A percentile compares a stretch with the other conserved stretches of the same genome.
Evolutionary conservation across 2,797 vertebrate genomes (phyloP).

Genomic region (Galago senegalensis): DNA sequence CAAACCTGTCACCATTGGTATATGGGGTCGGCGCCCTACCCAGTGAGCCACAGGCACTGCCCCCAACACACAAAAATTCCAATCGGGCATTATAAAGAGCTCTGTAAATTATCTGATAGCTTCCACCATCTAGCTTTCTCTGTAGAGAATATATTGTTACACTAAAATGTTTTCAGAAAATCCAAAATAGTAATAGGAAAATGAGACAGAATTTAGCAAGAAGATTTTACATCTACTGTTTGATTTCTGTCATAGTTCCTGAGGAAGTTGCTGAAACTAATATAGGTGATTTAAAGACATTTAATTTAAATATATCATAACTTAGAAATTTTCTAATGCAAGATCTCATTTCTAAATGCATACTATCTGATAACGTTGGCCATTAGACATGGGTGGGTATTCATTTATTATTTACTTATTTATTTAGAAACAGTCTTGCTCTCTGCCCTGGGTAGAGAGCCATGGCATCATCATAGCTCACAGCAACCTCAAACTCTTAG

Average conservation of each 20-base stretch:
- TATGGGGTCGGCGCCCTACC: too few species aligned
- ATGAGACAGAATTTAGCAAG: neutral
- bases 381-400: neutral
- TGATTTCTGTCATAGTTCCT: neutral
- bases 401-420: too few species aligned
- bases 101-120: neutral
- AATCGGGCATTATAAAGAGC: neutral
- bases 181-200: slow-evolving; percentile 24
- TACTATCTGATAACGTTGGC: neutral
- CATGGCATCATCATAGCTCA: too few species aligned
- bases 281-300: neutral
- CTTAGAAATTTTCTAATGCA: slow-evolving; percentile 12
- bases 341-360: neutral
- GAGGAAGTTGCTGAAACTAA: neutral
- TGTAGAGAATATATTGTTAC: neutral
- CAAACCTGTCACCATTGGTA: too few species aligned
- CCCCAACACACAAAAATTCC: neutral
- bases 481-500: too few species aligned
- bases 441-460: too few species aligned
- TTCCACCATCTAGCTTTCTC: neutral
- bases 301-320: neutral
- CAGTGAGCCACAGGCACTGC: too few species aligned
- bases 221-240: neutral
- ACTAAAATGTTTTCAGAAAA: neutral
- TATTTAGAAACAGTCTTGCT: too few species aligned